Percentiles rank a stretch among this genome's conserved stretches.
phyloP scores from a whole-genome alignment of 2,113 vertebrate species.

The Amphiprion percula region DNA sequence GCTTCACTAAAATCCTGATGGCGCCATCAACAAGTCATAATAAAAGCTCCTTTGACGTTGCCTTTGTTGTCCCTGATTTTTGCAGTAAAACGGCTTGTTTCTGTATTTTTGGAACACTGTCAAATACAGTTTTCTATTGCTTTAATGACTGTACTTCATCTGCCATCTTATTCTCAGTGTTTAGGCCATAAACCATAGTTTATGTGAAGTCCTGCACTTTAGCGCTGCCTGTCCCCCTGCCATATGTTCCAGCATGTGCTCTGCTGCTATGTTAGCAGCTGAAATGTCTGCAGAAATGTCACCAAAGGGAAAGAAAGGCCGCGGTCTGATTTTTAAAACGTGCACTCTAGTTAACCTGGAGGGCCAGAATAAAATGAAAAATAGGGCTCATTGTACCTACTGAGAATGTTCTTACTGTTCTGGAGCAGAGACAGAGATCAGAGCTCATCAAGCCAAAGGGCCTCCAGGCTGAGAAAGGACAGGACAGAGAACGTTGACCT shows the following conservation, averaged over 20 bases:
- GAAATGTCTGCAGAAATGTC: constrained; percentile 15
- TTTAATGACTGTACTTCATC: not conserved
- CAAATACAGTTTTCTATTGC: not conserved
- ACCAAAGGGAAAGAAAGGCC: constrained; percentile 4
- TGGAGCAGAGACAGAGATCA: constrained; percentile 25
- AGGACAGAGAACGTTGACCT: constrained; percentile 44
- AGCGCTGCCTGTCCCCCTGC: not conserved
- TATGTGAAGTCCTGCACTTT: not conserved
- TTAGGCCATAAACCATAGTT: not conserved
- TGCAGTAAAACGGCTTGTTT: not conserved
- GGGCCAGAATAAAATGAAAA: constrained; percentile 18
- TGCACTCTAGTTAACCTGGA: constrained; percentile 20
- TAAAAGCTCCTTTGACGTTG: constrained; percentile 36
- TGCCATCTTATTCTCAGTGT: not conserved
- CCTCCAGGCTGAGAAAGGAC: constrained; percentile 27
- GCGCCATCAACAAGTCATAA: constrained; percentile 34
- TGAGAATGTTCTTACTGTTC: constrained; percentile 21
- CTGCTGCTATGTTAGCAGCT: not conserved
- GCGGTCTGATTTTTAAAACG: constrained; percentile 22
- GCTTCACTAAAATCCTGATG: not conserved
- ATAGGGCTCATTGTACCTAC: not conserved
- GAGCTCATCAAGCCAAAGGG: constrained; percentile 19
- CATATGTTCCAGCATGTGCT: constrained; percentile 3
- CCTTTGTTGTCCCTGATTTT: constrained; percentile 15
- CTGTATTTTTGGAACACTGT: not conserved